phyloP scores from a whole-genome alignment of 2,797 vertebrate genomes.

The Odontamblyopus rebecca region DNA sequence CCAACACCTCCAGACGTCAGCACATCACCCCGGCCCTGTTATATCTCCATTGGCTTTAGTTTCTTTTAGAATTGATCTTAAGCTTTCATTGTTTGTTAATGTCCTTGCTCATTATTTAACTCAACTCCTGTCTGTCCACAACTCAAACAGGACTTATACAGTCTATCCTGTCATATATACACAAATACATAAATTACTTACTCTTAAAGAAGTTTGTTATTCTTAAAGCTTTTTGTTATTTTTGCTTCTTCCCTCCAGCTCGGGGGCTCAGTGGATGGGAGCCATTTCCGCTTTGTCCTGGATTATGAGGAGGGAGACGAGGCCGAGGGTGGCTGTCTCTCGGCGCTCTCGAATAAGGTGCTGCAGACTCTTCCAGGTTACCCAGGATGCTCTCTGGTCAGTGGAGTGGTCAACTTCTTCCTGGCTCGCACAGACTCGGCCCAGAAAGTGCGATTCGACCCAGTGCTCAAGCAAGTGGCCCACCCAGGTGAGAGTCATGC shows the following conservation, averaged over 20 bases:
- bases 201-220: no score
- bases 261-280: conserved; percentile 66
- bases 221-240: neutral
- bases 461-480: conserved; percentile 57
- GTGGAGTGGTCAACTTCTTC: conserved; percentile 35
- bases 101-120: no score
- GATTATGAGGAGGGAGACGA: conserved; percentile 66
- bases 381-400: conserved; percentile 63
- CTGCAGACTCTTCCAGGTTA: conserved; percentile 65
- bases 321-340: conserved; percentile 63
- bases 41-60: no score
- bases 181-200: no score
- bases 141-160: no score
- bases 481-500: conserved; percentile 65
- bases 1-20: no score
- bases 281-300: conserved; percentile 57
- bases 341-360: conserved; percentile 4
- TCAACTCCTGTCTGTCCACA: no score
- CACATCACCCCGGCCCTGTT: no score
- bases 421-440: conserved; percentile 1
- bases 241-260: conserved; percentile 39
- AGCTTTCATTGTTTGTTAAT: no score
- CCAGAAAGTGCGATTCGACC: conserved; percentile 3
- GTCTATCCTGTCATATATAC: no score
- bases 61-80: no score